A percentile compares a stretch with the other conserved stretches of the same genome.
These are phyloP conservation scores for Caenorhabditis elegans DNA, from an alignment of 1,140 invertebrate genomes.

Conservation along the genomic window WBcel235 BX284605.5:8415001-8415500, in stretches of 20 bases:
- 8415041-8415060: not conserved
- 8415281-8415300: too few relatives aligned
- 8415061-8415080: not conserved
- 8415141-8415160: constrained; percentile 13
- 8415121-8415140: not conserved
- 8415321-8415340: too few relatives aligned
- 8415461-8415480: too few relatives aligned
- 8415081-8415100: too few relatives aligned
- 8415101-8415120: not conserved
- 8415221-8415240: constrained; percentile 5
- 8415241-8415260: not conserved
- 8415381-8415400: too few relatives aligned
- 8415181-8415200: constrained; percentile 15
- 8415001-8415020: constrained; percentile 23
- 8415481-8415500: too few relatives aligned
- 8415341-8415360: too few relatives aligned
- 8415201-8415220: not conserved
- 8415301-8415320: too few relatives aligned
- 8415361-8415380: too few relatives aligned
- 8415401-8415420: too few relatives aligned
- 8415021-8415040: not conserved
- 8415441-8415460: too few relatives aligned
- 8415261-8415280: not conserved
- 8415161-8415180: constrained; percentile 30
- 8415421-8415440: too few relatives aligned